A percentile compares a stretch with the other conserved stretches of the same genome.
These are phyloP conservation scores for Micrasema longulum DNA, from an alignment of 1,140 invertebrate genomes.

Conservation along the genomic window DNA sequence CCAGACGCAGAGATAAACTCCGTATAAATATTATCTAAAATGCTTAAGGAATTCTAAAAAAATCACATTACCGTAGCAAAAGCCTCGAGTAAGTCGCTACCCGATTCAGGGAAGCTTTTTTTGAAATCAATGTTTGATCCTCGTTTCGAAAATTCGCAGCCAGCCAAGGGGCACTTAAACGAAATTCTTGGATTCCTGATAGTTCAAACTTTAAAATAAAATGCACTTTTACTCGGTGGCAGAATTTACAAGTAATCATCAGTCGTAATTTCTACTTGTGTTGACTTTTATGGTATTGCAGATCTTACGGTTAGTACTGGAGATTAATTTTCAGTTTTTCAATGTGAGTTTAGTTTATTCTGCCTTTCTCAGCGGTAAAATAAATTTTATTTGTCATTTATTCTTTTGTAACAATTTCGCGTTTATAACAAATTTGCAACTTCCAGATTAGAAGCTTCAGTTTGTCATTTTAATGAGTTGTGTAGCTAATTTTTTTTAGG, in stretches of 20 bases:
- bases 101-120: constrained; percentile 24
- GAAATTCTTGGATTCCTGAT: too few relatives aligned
- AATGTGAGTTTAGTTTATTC: constrained; percentile 5
- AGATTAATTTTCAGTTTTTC: constrained; percentile 20
- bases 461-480: too few relatives aligned
- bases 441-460: too few relatives aligned
- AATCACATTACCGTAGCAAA: constrained; percentile 20
- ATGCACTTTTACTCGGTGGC: constrained; percentile 1
- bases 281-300: constrained; percentile 35
- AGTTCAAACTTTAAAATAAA: too few relatives aligned
- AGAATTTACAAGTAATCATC: not conserved
- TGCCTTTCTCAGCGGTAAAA: too few relatives aligned
- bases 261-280: constrained; percentile 27
- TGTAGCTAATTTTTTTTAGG: too few relatives aligned
- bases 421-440: too few relatives aligned
- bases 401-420: too few relatives aligned
- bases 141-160: not conserved
- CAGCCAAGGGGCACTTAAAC: too few relatives aligned
- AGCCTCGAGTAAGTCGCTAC: constrained; percentile 20
- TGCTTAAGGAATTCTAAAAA: constrained; percentile 4
- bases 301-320: constrained; percentile 36
- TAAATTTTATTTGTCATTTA: too few relatives aligned
- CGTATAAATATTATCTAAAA: constrained; percentile 17
- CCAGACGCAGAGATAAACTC: not conserved
- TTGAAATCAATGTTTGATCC: constrained; percentile 22